Conservation (phyloP, 2,797 vertebrate genomes). For the Rhinogobio ventralis region DNA sequence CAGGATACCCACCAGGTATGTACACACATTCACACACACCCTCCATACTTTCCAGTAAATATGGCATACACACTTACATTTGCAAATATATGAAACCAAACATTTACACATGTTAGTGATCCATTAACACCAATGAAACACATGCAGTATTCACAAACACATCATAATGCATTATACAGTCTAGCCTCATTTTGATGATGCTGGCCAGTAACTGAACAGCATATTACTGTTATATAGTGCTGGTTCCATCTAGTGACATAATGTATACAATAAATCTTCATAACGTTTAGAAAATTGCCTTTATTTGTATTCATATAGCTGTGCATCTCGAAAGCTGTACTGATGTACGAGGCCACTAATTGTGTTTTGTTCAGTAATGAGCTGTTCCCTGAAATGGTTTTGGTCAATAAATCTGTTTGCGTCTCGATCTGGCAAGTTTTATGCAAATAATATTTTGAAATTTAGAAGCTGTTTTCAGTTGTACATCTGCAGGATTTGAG, state of each 20-base stretch:
- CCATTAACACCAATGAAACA: background rate
- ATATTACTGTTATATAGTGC: background rate
- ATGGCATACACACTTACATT: background rate
- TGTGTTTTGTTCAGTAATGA: background rate
- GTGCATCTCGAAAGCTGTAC: background rate
- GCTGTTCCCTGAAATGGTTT: background rate
- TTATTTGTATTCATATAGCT: conserved; percentile 1
- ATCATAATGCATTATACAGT: background rate
- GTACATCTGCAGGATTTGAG: background rate
- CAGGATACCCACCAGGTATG: conserved; percentile 95
- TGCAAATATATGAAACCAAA: background rate
- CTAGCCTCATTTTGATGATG: background rate
- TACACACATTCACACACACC: conserved; percentile 9
- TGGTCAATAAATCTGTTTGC: background rate
- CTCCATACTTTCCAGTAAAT: background rate
- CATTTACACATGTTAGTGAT: background rate
- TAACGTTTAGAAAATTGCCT: background rate
- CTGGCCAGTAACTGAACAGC: background rate
- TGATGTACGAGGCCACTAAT: background rate
- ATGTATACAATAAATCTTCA: background rate
- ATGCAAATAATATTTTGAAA: background rate
- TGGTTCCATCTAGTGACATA: background rate
- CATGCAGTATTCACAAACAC: background rate
- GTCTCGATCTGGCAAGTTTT: background rate
- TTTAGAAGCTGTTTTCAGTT: background rate